phyloP scores from a whole-genome alignment of 64 coral and sea anemone genomes.

The Pocillopora verrucosa region DNA sequence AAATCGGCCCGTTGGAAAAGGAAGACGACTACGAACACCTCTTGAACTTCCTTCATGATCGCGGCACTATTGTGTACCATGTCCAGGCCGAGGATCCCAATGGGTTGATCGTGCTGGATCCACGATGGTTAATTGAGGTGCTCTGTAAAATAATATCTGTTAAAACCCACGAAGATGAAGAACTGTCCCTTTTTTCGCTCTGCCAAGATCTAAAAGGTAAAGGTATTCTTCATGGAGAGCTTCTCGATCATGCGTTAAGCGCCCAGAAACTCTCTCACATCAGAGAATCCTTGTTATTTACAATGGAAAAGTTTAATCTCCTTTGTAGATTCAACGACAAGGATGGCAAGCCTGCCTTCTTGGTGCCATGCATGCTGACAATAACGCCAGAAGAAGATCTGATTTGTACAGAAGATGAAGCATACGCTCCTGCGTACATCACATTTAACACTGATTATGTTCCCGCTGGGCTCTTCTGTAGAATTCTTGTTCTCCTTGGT shows the following conservation, averaged over 20 bases:
- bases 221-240: slow-evolving; percentile 3
- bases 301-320: slow-evolving; percentile 32
- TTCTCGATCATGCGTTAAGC: slow-evolving; percentile 14
- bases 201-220: slow-evolving; percentile 14
- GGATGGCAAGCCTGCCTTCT: not conserved
- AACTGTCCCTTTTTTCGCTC: not conserved
- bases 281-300: slow-evolving; percentile 24
- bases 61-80: slow-evolving; percentile 33
- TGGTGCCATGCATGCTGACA: slow-evolving; percentile 30
- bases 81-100: not conserved
- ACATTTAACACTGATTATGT: slow-evolving; percentile 26
- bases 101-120: slow-evolving; percentile 10
- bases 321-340: slow-evolving; percentile 14
- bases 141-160: slow-evolving; percentile 14
- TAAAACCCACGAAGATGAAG: slow-evolving; percentile 11
- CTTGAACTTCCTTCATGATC: slow-evolving; percentile 26
- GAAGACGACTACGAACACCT: slow-evolving; percentile 20
- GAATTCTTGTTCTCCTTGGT: slow-evolving; percentile 35
- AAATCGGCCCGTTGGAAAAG: not conserved
- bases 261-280: not conserved
- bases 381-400: not conserved
- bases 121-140: slow-evolving; percentile 24
- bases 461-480: slow-evolving; percentile 11
- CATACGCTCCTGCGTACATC: slow-evolving; percentile 4
- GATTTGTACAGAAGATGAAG: slow-evolving; percentile 4